These are phyloP conservation scores for Oncorhynchus gorbuscha DNA, from an alignment of 2,113 vertebrate genomes.

Conservation along the genomic window DNA sequence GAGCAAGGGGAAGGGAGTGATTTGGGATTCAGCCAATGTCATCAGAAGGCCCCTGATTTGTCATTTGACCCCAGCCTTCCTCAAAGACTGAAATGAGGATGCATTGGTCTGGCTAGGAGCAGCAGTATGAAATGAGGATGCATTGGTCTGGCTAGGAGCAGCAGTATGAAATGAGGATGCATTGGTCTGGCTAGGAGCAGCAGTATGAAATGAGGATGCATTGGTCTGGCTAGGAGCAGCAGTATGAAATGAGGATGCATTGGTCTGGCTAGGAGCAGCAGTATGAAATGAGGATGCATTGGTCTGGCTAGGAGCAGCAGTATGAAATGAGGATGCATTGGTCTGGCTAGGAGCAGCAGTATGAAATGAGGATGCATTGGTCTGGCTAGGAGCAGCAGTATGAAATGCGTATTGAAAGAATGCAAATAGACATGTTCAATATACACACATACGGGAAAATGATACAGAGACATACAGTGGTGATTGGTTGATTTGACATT, in stretches of 20 bases:
- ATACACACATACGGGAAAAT: conserved; percentile 36
- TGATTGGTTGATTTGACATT: conserved; percentile 48
- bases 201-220: conserved; percentile 34
- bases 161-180: conserved; percentile 28
- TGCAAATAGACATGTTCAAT: conserved; percentile 32
- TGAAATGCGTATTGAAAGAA: conserved; percentile 18
- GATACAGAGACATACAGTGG: conserved; percentile 69
- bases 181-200: conserved; percentile 49
- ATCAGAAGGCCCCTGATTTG: conserved; percentile 42
- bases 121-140: conserved; percentile 24
- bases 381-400: conserved; percentile 33
- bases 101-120: conserved; percentile 52
- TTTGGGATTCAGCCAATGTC: no score
- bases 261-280: conserved; percentile 41
- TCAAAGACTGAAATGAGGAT: conserved; percentile 60
- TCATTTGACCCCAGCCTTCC: conserved; percentile 42
- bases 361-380: conserved; percentile 62
- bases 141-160: conserved; percentile 51
- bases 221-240: conserved; percentile 46
- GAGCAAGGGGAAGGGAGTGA: no score
- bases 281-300: conserved; percentile 43
- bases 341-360: conserved; percentile 36
- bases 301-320: conserved; percentile 39
- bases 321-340: conserved; percentile 46
- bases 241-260: conserved; percentile 41